Evolutionary conservation across 2,888 invertebrate species (phyloP), one percentile per base, ranked within the genome.

Genomic region (Chaitophorus viminalis): DNA sequence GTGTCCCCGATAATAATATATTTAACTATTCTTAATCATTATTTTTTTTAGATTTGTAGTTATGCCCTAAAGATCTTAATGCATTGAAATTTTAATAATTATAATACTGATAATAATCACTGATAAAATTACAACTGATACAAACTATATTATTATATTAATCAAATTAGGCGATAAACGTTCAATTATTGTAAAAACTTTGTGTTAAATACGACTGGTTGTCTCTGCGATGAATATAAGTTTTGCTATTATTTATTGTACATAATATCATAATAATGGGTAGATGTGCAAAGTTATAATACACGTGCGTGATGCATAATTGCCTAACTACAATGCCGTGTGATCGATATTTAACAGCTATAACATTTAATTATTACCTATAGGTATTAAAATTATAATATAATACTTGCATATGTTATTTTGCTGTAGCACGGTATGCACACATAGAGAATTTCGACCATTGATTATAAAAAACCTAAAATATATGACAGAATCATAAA

Each of bases 321-420:
- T 79, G 79, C 79, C 79, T 39, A 79, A 65, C 65, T 18, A 65
- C 39, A n/a, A 79, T 65, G 65, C 65, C 79, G 79, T 21, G 60
- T 79, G 36, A 79, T 79, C 79, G 65, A 79, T 79, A 79, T 79
- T 79, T 79, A 60, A 79, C 11, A 39, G 36, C 36, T 65, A 39
- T 25, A 60, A 54, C n/a, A 78, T 78, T 65, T 36, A 36, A 5
- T 3, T 5, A 36, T 36, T 36, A 36, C 36, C 36, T 36, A 36
- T 6, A n/a, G n/a, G 54, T 54, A 33, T 78, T 60, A 78, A 78
- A 54, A 78, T 78, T 54, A 60, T n/a, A n/a, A n/a, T 52, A 52
- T 52, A 46, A 33, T 54, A 54, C 17, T 78, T 29, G n/a, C 14
- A 11, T 52, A 33, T n/a, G n/a, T n/a, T n/a, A n/a, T n/a, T n/a